Evolutionary conservation across 2,797 vertebrate genomes (phyloP).

Genomic region (Botia kubotai): DNA sequence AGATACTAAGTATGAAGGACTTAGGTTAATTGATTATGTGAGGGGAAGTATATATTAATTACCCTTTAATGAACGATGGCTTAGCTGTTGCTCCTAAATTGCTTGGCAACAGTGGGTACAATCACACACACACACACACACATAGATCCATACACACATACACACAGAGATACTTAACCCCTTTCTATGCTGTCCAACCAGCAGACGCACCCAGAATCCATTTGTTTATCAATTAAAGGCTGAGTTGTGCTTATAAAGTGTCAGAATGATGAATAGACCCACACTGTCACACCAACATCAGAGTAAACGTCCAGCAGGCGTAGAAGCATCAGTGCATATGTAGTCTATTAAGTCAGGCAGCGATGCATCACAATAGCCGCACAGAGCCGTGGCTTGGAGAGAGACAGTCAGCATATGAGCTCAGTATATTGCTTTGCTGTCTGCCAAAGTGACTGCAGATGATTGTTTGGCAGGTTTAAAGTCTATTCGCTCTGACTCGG

Average conservation of each 20-base stretch:
- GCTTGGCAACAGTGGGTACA: slow-evolving; percentile 27
- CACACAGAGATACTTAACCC: not conserved
- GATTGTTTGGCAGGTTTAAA: slow-evolving; percentile 58
- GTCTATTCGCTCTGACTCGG: slow-evolving; percentile 42
- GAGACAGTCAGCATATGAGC: slow-evolving; percentile 46
- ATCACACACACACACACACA: not conserved
- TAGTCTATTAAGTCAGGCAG: slow-evolving; percentile 58
- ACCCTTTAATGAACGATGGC: slow-evolving; percentile 38
- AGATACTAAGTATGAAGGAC: slow-evolving; percentile 10
- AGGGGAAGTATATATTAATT: slow-evolving; percentile 47
- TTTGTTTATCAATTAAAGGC: slow-evolving; percentile 51
- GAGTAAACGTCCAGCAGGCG: slow-evolving; percentile 35
- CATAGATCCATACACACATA: slow-evolving; percentile 6
- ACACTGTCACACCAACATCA: slow-evolving; percentile 30
- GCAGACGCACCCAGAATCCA: slow-evolving; percentile 20
- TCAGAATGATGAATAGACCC: slow-evolving; percentile 59
- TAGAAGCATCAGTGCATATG: slow-evolving; percentile 56
- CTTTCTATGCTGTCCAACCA: not conserved
- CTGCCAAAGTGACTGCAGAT: slow-evolving; percentile 54
- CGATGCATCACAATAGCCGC: slow-evolving; percentile 49
- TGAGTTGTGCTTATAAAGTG: slow-evolving; percentile 53
- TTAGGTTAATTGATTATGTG: slow-evolving; percentile 45
- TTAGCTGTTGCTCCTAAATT: slow-evolving; percentile 44
- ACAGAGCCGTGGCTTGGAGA: slow-evolving; percentile 53
- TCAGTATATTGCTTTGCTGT: slow-evolving; percentile 37